phyloP scores from a whole-genome alignment of 64 coral and sea anemone genomes.

The Platygyra sinensis region DNA sequence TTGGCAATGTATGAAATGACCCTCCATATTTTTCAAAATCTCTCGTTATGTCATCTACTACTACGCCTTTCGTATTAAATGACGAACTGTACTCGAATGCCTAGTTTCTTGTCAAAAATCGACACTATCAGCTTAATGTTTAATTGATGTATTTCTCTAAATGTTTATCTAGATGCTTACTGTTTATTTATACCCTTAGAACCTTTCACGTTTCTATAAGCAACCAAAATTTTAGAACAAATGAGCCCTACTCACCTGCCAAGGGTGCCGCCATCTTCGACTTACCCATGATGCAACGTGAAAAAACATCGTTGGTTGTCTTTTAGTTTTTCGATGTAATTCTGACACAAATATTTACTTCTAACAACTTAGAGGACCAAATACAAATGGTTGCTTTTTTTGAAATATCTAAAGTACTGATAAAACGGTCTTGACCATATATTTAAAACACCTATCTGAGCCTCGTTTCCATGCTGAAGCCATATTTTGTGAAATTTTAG shows the following conservation, averaged over 20 bases:
- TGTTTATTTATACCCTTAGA: conserved; percentile 23
- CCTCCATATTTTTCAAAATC: too few relatives aligned
- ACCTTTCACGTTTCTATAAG: conserved; percentile 10
- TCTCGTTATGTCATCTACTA: too few relatives aligned
- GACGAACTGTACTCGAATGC: neutral
- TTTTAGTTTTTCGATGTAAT: neutral
- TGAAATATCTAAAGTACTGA: too few relatives aligned
- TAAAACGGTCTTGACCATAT: too few relatives aligned
- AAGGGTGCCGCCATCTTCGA: neutral
- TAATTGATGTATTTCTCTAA: neutral
- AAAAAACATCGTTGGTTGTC: neutral
- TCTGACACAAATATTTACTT: neutral
- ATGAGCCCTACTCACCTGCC: neutral
- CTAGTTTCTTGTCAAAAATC: too few relatives aligned
- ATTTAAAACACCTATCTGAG: too few relatives aligned
- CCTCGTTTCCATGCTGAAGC: too few relatives aligned
- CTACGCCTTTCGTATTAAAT: conserved; percentile 8
- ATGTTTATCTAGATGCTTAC: neutral
- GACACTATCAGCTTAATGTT: too few relatives aligned
- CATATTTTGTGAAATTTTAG: neutral
- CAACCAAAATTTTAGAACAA: conserved; percentile 8
- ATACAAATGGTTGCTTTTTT: neutral
- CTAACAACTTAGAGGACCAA: neutral
- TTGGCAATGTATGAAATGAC: too few relatives aligned
- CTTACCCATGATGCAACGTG: conserved; percentile 9